Conservation (phyloP, 2,113 vertebrate species). For the Montifringilla adamsi region DNA sequence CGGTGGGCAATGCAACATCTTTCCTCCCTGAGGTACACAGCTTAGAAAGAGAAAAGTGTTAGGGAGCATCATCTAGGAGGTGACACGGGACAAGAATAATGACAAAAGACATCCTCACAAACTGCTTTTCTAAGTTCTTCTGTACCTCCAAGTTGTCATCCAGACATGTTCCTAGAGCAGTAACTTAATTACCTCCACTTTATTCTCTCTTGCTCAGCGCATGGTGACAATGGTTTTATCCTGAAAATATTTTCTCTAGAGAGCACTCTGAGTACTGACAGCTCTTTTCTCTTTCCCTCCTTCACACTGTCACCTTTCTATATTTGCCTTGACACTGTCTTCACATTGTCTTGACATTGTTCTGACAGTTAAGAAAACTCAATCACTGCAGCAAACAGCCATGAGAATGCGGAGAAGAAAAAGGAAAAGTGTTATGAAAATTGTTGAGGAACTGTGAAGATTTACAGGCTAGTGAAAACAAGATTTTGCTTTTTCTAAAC, state of each 20-base stretch:
- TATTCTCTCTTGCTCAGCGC: neutral
- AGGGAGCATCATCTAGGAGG: neutral
- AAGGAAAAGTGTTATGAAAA: neutral
- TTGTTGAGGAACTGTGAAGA: neutral
- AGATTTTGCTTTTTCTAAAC: neutral
- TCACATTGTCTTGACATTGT: conserved; percentile 22
- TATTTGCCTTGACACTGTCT: conserved; percentile 45
- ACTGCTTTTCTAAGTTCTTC: neutral
- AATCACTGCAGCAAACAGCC: conserved; percentile 36
- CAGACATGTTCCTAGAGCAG: neutral
- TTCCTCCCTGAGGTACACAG: neutral
- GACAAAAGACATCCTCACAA: neutral
- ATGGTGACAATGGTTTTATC: neutral
- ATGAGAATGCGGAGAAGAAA: neutral
- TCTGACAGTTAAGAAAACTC: conserved; percentile 45
- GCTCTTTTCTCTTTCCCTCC: conserved; percentile 20
- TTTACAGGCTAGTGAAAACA: neutral
- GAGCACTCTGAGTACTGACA: conserved; percentile 20
- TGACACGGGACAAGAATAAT: neutral
- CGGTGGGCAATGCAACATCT: neutral
- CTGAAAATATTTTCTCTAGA: neutral
- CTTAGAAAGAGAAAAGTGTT: neutral
- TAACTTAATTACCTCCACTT: neutral
- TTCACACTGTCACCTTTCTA: conserved; percentile 1
- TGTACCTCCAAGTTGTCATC: neutral